Percentiles rank a stretch among this genome's conserved stretches.
Evolutionary conservation across 2,888 invertebrate genomes (phyloP).

Genomic region (Rutpela maculata): DNA sequence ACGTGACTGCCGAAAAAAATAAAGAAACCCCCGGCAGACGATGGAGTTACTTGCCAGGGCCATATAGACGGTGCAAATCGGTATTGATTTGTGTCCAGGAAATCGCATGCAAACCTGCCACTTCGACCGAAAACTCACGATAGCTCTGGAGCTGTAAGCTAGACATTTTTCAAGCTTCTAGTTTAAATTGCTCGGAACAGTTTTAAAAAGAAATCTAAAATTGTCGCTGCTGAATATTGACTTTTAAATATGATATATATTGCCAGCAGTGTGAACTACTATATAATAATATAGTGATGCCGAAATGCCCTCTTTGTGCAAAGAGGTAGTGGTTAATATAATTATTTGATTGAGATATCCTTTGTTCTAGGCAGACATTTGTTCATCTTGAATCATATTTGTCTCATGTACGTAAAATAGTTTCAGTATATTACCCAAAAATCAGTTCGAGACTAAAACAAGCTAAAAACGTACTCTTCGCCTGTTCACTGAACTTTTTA

Average conservation of each 20-base stretch:
- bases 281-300: neutral
- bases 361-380: no score
- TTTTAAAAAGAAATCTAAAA: slow-evolving; percentile 18
- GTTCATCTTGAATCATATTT: no score
- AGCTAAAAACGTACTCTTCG: no score
- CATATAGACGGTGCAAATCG: slow-evolving; percentile 49
- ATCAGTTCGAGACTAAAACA: no score
- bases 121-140: slow-evolving; percentile 48
- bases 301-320: neutral
- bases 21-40: slow-evolving; percentile 30
- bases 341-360: no score
- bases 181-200: slow-evolving; percentile 22
- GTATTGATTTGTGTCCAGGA: slow-evolving; percentile 52
- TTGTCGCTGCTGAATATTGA: neutral
- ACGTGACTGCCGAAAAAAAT: slow-evolving; percentile 39
- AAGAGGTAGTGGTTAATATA: neutral
- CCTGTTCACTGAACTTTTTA: no score
- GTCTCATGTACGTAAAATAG: no score
- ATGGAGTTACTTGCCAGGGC: slow-evolving; percentile 34
- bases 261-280: neutral
- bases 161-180: slow-evolving; percentile 33
- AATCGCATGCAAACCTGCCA: slow-evolving; percentile 52
- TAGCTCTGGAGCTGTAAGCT: slow-evolving; percentile 40
- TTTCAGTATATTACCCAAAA: no score
- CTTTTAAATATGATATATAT: neutral